Base-by-base conservation (phyloP, 2,113 vertebrate species). In the Trogon surrucura region DNA sequence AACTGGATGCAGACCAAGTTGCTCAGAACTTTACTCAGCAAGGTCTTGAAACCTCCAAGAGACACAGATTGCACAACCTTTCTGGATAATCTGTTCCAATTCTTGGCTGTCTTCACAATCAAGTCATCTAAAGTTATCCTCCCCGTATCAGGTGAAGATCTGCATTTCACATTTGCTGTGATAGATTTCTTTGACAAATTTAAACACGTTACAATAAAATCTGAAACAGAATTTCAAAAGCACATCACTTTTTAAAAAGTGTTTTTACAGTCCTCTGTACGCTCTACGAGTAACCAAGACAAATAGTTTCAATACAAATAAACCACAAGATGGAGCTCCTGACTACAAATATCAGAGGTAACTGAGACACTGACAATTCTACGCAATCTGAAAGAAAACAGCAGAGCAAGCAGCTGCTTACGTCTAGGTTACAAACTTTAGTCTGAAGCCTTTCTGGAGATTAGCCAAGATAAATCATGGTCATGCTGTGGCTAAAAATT, bases 241-340 rank as follows among this genome's bases (percentile, higher is more conserved):
- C 27, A 16, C 12, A 11, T 7, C 41, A 12, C 20, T 82, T 29
- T 41, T 41, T 41, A 41, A 41, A 41, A 41, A 41, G 41, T 41
- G 41, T 41, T 90, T 78, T 66, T 45, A 71, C 26, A 74, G 69
- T 32, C 5, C 21, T 36, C 8, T n/a, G 3, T 10, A 25, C 12
- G 6, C 1, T 1, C 57, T 15, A 47, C 1, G 0, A 17, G 4
- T 17, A 54, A 36, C 5, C n/a, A n/a, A 44, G 32, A 21, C 41
- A 47, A n/a, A 7, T 5, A 3, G 11, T 44, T 83, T 61, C 11
- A 53, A 25, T 47, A 50, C 16, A 38, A 15, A 50, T 1, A 18
- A 41, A 34, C 9, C 96, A 94, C 81, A 45, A 95, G 96, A 72
- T 84, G 89, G 91, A 67, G 77, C 22, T 65, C 62, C 54, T 44